Conservation (phyloP, 2,113 vertebrate genomes). For the Corythornis cristatus region DNA sequence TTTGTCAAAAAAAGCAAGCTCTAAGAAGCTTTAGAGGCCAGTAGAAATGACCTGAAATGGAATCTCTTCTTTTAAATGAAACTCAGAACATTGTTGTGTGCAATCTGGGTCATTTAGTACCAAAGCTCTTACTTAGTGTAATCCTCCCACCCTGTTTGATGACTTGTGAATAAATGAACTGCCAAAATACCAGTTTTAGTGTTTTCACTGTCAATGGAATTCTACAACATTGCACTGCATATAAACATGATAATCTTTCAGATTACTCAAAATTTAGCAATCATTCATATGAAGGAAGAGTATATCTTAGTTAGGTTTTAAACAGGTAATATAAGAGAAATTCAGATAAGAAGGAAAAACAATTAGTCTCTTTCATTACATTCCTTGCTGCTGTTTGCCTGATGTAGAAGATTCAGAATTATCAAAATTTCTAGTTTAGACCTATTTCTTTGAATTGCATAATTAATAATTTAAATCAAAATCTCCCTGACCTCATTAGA, state of each 20-base stretch:
- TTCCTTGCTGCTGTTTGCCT: background rate
- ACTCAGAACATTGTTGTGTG: background rate
- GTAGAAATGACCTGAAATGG: background rate
- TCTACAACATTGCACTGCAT: background rate
- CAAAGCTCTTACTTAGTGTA: background rate
- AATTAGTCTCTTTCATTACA: background rate
- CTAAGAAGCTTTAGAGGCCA: constrained; percentile 12
- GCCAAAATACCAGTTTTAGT: background rate
- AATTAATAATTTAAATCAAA: background rate
- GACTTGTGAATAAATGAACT: background rate
- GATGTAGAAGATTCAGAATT: background rate
- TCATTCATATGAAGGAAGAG: background rate
- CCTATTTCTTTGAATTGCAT: background rate
- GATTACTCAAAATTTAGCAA: background rate
- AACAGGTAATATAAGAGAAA: background rate
- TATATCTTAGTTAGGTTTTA: background rate
- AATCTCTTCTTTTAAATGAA: background rate
- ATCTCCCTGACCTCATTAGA: background rate
- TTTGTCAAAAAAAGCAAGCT: background rate
- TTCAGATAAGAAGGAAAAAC: background rate
- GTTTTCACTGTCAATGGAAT: background rate
- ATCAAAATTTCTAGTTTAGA: background rate
- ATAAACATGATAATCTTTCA: background rate
- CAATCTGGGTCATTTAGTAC: background rate
- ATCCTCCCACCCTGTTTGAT: background rate